A percentile compares a stretch with the other conserved stretches of the same genome.
Conservation (phyloP, 2,797 vertebrate species). For the Parambassis ranga region DNA sequence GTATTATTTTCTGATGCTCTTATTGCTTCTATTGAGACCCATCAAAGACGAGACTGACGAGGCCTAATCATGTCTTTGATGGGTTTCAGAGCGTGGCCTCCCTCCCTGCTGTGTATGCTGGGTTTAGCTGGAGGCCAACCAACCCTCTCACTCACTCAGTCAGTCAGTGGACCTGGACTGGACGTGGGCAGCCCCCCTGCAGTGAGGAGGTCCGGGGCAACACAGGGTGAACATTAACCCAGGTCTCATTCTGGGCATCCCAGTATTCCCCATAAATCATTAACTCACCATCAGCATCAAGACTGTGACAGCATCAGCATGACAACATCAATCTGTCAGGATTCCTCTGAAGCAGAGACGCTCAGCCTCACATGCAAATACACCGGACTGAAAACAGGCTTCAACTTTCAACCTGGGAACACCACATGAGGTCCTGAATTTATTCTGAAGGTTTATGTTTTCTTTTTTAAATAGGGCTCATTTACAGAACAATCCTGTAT, state of each 20-base stretch:
- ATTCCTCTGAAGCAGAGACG: conserved; percentile 48
- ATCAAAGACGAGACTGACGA: conserved; percentile 32
- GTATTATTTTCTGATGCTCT: conserved; percentile 7
- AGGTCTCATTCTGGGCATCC: conserved; percentile 69
- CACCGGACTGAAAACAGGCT: background rate
- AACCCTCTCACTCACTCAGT: conserved; percentile 43
- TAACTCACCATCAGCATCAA: conserved; percentile 60
- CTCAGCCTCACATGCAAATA: conserved; percentile 41
- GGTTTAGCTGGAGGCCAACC: conserved; percentile 75
- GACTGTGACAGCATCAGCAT: conserved; percentile 72
- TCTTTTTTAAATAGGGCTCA: too few species aligned
- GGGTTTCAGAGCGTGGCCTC: conserved; percentile 33
- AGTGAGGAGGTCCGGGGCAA: conserved; percentile 57
- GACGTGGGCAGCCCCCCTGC: conserved; percentile 57
- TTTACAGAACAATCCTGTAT: too few species aligned
- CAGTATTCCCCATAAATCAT: conserved; percentile 81
- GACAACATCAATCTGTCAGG: conserved; percentile 76
- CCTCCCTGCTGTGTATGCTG: conserved; percentile 67
- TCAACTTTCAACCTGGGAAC: background rate
- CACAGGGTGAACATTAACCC: conserved; percentile 85
- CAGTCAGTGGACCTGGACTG: conserved; percentile 44
- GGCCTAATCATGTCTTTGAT: conserved; percentile 46
- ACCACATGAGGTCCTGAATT: background rate
- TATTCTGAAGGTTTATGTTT: too few species aligned
- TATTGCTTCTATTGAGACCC: conserved; percentile 27